phyloP scores from a whole-genome alignment of 2,113 vertebrate genomes.

The Rhinolophus ferrumequinum region DNA sequence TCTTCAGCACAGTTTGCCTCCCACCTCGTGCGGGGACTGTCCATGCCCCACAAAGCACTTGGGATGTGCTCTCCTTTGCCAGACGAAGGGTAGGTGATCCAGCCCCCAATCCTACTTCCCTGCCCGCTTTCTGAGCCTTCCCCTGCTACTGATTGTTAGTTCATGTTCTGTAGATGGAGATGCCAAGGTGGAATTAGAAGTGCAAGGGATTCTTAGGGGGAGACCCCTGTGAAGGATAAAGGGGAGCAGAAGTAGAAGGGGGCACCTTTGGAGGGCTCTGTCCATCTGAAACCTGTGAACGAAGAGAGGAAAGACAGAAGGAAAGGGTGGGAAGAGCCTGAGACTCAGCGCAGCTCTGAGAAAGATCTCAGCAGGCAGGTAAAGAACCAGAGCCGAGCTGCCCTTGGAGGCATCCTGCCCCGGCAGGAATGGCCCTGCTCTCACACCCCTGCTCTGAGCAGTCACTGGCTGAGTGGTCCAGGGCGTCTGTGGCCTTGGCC shows the following conservation, averaged over 20 bases:
- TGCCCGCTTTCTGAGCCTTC: background rate
- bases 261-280: background rate
- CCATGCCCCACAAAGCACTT: background rate
- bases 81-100: background rate
- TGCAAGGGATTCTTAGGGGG: background rate
- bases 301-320: background rate
- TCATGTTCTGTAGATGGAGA: background rate
- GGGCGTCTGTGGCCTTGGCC: background rate
- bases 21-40: background rate
- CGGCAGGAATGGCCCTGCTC: background rate
- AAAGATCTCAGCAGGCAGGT: background rate
- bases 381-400: background rate
- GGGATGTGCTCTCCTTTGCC: background rate
- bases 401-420: background rate
- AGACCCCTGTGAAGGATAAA: background rate
- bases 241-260: background rate
- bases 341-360: background rate
- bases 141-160: background rate
- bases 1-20: background rate
- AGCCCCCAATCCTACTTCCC: background rate
- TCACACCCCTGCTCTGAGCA: background rate
- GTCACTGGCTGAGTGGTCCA: background rate
- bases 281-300: slow-evolving; percentile 7
- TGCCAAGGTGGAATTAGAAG: background rate
- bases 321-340: background rate